phyloP scores from a whole-genome alignment of 2,888 invertebrate genomes.

The Polydrusus cervinus region DNA sequence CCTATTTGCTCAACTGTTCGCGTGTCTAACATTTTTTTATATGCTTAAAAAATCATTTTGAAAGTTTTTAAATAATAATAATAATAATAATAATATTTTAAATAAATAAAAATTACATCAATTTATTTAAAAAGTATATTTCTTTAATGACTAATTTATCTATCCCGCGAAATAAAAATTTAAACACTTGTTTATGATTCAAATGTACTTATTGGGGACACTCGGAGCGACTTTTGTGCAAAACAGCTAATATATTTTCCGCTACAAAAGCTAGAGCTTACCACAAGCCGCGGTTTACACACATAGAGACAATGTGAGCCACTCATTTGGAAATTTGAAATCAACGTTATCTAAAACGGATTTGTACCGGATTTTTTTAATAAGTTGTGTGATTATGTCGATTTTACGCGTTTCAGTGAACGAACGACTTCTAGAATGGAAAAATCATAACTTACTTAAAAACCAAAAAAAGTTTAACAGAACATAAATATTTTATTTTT shows the following conservation, averaged over 20 bases:
- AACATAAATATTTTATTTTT: slow-evolving; percentile 2
- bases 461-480: not conserved
- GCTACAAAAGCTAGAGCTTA: slow-evolving; percentile 39
- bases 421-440: slow-evolving; percentile 13
- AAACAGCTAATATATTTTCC: slow-evolving; percentile 39
- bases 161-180: too few species aligned
- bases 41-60: too few species aligned
- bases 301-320: slow-evolving; percentile 42
- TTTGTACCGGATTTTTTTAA: slow-evolving; percentile 39
- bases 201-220: slow-evolving; percentile 16
- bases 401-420: slow-evolving; percentile 33
- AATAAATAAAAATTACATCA: too few species aligned
- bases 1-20: too few species aligned
- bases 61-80: too few species aligned
- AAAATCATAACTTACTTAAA: not conserved
- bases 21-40: too few species aligned
- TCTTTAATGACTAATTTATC: too few species aligned
- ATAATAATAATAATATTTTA: too few species aligned
- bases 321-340: slow-evolving; percentile 46
- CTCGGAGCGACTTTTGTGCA: slow-evolving; percentile 22
- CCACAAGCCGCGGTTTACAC: slow-evolving; percentile 35
- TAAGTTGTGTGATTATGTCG: slow-evolving; percentile 29
- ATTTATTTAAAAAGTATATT: too few species aligned
- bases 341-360: slow-evolving; percentile 41
- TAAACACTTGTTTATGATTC: not conserved